Evolutionary conservation across 2,797 vertebrate species (phyloP), one percentile per base, ranked within the genome.

Genomic region (Ibycter americanus): DNA sequence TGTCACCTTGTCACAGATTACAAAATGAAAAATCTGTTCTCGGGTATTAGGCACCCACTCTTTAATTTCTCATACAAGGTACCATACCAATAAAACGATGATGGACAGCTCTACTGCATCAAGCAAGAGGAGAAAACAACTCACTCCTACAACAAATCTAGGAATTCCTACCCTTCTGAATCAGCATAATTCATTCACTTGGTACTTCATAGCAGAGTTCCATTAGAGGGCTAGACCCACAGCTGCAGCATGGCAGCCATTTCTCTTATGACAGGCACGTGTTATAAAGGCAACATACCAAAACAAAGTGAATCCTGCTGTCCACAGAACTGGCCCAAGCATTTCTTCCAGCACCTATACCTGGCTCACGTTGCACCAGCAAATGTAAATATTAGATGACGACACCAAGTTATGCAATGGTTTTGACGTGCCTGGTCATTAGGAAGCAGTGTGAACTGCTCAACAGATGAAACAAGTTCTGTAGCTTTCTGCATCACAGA

Each of bases 1-100:
- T 91, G 82, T 83, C 89, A 87, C 20, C 72, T 78, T 96, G 92
- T 89, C 92, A 89, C 25, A 78, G 84, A 91, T 65, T 58, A 83
- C 32, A 89, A 74, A 94, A 73, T 58, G 89, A 91, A 90, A 91
- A 80, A 89, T 74, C 82, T 83, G 5, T 46, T 85, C 42, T 34
- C 34, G 42, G 13, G n/a, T 74, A 40, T 61, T n/a, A 31, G 1
- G 19, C 40, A 71, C n/a, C 29, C 61, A 46, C 44, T 83, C 59
- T 29, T 67, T 63, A 83, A 90, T 80, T 89, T 83, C 92, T 89
- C 54, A 87, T 9, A 31, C 4, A 29, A 46, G 31, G 21, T 52
- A 66, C 20, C 21, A 3, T 5, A 51, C 26, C 63, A 83, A 19
- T 44, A 61, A 54, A 81, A 47, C 1, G 5, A 31, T 38, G 63